Evolutionary conservation across 2,113 vertebrate genomes (phyloP).

Genomic region (Oreochromis niloticus): DNA sequence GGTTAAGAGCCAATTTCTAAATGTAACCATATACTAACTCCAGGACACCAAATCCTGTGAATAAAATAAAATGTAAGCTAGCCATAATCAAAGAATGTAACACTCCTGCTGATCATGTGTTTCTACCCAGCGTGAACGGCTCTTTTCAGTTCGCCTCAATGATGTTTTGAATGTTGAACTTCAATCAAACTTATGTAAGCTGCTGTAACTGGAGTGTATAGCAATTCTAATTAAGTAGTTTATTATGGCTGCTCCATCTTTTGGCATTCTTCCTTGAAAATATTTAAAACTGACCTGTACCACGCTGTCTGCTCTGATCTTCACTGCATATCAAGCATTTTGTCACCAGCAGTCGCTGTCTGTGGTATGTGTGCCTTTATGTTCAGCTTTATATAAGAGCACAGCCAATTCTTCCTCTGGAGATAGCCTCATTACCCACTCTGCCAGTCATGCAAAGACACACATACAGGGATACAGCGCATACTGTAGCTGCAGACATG

Average conservation of each 20-base stretch:
- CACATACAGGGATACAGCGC: not conserved
- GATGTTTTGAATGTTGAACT: not conserved
- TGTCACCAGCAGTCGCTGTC: not conserved
- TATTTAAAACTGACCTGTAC: not conserved
- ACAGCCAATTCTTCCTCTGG: conserved; percentile 1
- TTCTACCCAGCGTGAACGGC: not conserved
- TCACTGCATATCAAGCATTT: not conserved
- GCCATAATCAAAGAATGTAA: not conserved
- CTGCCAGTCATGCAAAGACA: not conserved
- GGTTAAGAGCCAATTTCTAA: not conserved
- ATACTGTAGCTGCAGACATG: not conserved
- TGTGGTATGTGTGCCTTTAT: not conserved
- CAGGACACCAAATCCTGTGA: not conserved
- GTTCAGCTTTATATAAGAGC: conserved; percentile 11
- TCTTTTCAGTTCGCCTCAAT: not conserved
- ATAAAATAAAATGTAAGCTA: not conserved
- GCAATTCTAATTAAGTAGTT: not conserved
- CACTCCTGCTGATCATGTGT: not conserved
- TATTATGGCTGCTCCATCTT: not conserved
- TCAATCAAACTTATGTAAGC: not conserved
- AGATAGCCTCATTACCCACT: conserved; percentile 28
- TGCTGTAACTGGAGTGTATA: not conserved
- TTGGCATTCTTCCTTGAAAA: not conserved
- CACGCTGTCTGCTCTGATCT: not conserved
- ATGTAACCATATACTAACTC: not conserved